A percentile compares a stretch with the other conserved stretches of the same genome.
Evolutionary conservation across 2,888 invertebrate genomes (phyloP).

Genomic region (Apodemia mormo): DNA sequence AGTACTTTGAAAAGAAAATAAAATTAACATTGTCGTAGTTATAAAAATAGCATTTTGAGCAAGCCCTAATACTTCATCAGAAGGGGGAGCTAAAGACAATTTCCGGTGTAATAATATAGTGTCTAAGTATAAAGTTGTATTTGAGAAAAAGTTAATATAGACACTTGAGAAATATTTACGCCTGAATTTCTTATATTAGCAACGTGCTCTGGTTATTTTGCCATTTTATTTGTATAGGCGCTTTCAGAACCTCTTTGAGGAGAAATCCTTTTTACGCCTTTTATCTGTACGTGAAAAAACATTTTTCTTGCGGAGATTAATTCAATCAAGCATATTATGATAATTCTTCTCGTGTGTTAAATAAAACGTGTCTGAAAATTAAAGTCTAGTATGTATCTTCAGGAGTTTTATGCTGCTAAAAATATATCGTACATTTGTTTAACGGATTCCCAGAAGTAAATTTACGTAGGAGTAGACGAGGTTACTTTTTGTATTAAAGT

Average conservation of each 20-base stretch:
- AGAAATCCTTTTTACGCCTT: neutral
- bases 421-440: too few relatives aligned
- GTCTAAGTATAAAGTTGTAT: slow-evolving; percentile 11
- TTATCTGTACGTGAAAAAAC: too few relatives aligned
- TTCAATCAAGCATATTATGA: too few relatives aligned
- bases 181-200: slow-evolving; percentile 2
- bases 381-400: too few relatives aligned
- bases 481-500: too few relatives aligned
- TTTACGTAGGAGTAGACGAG: too few relatives aligned
- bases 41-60: neutral
- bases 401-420: too few relatives aligned
- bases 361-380: too few relatives aligned
- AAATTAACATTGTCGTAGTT: neutral
- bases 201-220: neutral
- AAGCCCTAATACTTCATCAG: slow-evolving; percentile 7
- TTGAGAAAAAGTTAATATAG: neutral
- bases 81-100: slow-evolving; percentile 13
- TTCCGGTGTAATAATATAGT: slow-evolving; percentile 14
- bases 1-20: too few relatives aligned
- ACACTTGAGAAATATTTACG: neutral
- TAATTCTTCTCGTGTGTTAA: too few relatives aligned
- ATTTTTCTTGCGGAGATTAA: too few relatives aligned
- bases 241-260: neutral
- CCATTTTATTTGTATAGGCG: neutral
- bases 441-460: too few relatives aligned